Evolutionary conservation across 2,797 vertebrate species (phyloP), one percentile per base, ranked within the genome.

Genomic region (Oryzias sinensis): DNA sequence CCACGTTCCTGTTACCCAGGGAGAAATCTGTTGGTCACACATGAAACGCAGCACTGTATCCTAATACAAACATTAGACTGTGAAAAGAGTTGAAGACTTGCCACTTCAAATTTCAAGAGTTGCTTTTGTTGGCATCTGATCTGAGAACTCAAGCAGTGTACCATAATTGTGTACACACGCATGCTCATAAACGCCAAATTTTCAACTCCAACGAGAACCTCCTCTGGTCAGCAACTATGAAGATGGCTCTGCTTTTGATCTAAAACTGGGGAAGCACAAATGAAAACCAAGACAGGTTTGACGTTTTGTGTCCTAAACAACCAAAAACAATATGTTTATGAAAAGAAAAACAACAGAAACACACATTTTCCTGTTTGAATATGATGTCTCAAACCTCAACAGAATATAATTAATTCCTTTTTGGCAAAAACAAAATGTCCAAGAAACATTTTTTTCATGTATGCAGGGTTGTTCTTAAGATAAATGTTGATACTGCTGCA

Each of bases 111-210:
- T 87, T 86, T 88, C 65, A 66, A 80, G 76, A 73, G 59, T 73
- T 89, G 87, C 85, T 91, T 90, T 86, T 80, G 76, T 90, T 92
- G 90, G 90, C 89, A 62, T 82, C 74, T 58, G 82, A 91, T 90
- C 87, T 88, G 78, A 92, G 72, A 73, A 63, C 43, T 62, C 70
- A 70, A 66, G 74, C 76, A 68, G 81, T 71, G 79, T 62, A 74
- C 74, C 75, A 63, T 76, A 85, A 82, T 80, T 83, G 60, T 77
- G 76, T 70, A 72, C 61, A 79, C 71, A 82, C 68, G 77, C 51
- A 79, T 51, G 79, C 72, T 44, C 29, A 65, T 17, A 78, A 56
- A 66, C 63, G 73, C 72, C 64, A 82, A 79, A 81, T 81, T 60
- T 77, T 70, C 62, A 60, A 68, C 70, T 77, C 60, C 37, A 58